Conservation (phyloP, 2,888 invertebrate species). For the Noctua fimbriata region DNA sequence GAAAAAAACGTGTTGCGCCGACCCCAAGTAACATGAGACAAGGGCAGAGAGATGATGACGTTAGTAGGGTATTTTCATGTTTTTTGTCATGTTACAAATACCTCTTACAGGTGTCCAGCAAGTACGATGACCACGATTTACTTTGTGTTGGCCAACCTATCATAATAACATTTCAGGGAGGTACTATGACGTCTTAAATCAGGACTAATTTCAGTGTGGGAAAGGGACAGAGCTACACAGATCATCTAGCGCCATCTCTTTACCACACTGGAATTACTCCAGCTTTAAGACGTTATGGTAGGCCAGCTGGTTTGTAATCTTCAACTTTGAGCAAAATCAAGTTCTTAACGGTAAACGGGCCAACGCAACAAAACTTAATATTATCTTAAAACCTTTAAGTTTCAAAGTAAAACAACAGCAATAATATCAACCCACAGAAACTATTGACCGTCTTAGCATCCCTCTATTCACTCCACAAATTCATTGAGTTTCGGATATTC, state of each 20-base stretch:
- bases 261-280: too few relatives aligned
- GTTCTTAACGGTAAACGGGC: background rate
- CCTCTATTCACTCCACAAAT: background rate
- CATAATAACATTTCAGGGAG: background rate
- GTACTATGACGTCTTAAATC: too few relatives aligned
- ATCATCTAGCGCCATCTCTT: too few relatives aligned
- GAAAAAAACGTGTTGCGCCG: too few relatives aligned
- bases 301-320: background rate
- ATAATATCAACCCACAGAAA: slow-evolving; percentile 1
- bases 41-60: too few relatives aligned
- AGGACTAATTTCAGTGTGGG: too few relatives aligned
- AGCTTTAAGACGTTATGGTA: too few relatives aligned
- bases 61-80: background rate
- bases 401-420: background rate
- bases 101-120: background rate
- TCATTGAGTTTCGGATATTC: slow-evolving; percentile 14
- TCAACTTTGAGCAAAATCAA: background rate
- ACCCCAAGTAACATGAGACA: too few relatives aligned
- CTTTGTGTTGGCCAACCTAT: too few relatives aligned
- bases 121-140: background rate
- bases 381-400: background rate
- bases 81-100: background rate
- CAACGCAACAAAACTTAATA: background rate
- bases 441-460: background rate
- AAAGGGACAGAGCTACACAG: too few relatives aligned